Conservation (phyloP, 1,140 invertebrate species). For the Meloidogyne floridensis region DNA sequence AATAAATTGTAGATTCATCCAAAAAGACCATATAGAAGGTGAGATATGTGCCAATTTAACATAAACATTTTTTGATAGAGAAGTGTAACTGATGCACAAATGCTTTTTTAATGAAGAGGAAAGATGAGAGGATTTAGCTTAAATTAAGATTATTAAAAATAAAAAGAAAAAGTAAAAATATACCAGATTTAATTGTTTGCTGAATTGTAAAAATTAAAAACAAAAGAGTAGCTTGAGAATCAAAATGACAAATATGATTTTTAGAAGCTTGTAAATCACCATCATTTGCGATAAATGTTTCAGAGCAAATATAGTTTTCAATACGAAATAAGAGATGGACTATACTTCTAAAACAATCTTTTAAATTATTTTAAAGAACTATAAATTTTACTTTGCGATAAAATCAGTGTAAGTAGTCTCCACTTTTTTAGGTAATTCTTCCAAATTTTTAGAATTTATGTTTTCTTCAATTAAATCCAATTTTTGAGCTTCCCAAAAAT, state of each 20-base stretch:
- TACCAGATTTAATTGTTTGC: slow-evolving; percentile 13
- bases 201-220: slow-evolving; percentile 20
- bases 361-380: too few species aligned
- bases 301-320: neutral
- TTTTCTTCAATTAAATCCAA: slow-evolving; percentile 1
- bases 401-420: too few species aligned
- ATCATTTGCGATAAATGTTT: neutral
- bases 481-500: slow-evolving; percentile 5
- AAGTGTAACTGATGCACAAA: slow-evolving; percentile 4
- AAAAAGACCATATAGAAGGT: slow-evolving; percentile 11
- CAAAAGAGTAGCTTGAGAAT: neutral
- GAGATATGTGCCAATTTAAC: slow-evolving; percentile 17
- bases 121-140: slow-evolving; percentile 23
- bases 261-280: neutral
- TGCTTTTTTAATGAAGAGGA: slow-evolving; percentile 14
- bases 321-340: neutral
- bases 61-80: neutral
- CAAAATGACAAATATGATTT: neutral
- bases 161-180: neutral
- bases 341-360: neutral
- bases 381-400: neutral
- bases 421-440: too few species aligned
- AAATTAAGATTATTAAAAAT: neutral
- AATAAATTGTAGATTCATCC: slow-evolving; percentile 9
- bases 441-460: neutral